A percentile compares a stretch with the other conserved stretches of the same genome.
These are phyloP conservation scores for Eupelmus urozonus DNA, from an alignment of 2,888 invertebrate species.

Conservation along the genomic window DNA sequence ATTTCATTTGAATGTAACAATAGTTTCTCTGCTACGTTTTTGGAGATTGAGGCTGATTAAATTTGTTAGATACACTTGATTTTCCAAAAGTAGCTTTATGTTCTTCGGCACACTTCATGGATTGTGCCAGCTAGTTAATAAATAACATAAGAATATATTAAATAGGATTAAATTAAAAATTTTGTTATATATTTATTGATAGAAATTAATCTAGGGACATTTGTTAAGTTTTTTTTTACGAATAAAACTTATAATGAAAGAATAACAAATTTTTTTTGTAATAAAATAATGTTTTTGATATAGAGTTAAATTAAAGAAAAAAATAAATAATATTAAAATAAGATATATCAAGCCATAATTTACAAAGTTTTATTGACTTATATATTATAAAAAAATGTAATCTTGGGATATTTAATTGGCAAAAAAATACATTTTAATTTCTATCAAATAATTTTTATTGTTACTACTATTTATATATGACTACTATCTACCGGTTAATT, in stretches of 20 bases:
- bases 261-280: background rate
- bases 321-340: constrained; percentile 4
- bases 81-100: constrained; percentile 30
- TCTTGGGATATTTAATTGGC: background rate
- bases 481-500: constrained; percentile 16
- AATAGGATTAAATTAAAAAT: no score
- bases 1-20: constrained; percentile 1
- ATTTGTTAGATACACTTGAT: constrained; percentile 21
- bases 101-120: constrained; percentile 34
- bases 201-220: background rate
- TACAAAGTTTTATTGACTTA: background rate
- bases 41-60: constrained; percentile 24
- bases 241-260: background rate
- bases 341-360: constrained; percentile 27
- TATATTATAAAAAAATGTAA: background rate
- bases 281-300: background rate
- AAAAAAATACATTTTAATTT: constrained; percentile 4
- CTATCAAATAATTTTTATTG: constrained; percentile 5
- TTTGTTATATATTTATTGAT: background rate
- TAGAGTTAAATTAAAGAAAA: background rate
- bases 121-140: constrained; percentile 32
- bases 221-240: background rate
- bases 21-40: constrained; percentile 49
- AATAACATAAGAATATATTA: no score
- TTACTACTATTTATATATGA: constrained; percentile 12